Base-by-base conservation (phyloP, 2,888 invertebrate genomes). In the Acanthosepion lycidas region DNA sequence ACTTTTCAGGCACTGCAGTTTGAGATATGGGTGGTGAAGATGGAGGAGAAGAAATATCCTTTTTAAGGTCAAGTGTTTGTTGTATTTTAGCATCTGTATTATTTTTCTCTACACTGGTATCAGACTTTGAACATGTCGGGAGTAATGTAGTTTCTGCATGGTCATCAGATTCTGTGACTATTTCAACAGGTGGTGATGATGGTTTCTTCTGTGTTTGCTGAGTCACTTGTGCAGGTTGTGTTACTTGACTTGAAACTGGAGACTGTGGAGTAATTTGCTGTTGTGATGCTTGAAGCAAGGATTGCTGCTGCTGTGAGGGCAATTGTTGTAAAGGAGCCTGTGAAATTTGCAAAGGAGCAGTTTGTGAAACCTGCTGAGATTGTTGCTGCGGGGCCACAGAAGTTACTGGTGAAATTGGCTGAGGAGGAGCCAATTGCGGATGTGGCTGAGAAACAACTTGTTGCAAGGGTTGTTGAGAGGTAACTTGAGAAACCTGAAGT, bases 161-260 rank as follows among this genome's bases (percentile, higher is more conserved):
- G 28, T 8, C 78, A 78, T 28, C 78, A n/a, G 78, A 78, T 28
- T 78, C 78, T 78, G 78, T 78, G 78, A 15, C 78, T 78, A 78
- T 28, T 78, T 78, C 78, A 28, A 78, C 78, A 28, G 78, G n/a
- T 28, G 78, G 78, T 28, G 78, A 78, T 51, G 51, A 92, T 8
- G 1, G 51, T n/a, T 92, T n/a, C 49, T 92, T 92, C 15, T 92
- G 48, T 49, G 49, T 49, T 15, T 92, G 92, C 51, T 18, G 20
- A 92, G 51, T 92, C 92, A 51, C 92, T 49, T 92, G 92, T 92
- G 92, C 15, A 51, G 92, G 49, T 51, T 28, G 91, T 91, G 91
- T 26, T 48, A 20, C 42, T 91, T 28, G 42, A 26, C 15, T 92
- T 49, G 92, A n/a, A 92, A 92, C 92, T 51, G 49, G 51, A 51